Evolutionary conservation across 2,888 invertebrate species (phyloP).

Genomic region (Cylindroiulus punctatus): DNA sequence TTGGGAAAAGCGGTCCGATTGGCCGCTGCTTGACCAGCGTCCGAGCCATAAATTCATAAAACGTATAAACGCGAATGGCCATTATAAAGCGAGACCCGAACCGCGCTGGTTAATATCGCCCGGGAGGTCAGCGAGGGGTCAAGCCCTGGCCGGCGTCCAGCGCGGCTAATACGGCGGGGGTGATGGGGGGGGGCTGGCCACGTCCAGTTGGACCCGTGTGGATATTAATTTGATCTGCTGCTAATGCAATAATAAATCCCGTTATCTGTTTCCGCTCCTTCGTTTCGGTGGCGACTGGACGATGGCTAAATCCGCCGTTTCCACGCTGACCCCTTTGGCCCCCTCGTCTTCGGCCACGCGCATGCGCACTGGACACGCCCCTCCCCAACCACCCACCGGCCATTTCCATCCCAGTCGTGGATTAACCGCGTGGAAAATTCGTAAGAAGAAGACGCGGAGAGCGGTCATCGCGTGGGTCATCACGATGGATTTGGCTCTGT

Average conservation of each 20-base stretch:
- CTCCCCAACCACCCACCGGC: no score
- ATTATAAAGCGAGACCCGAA: not conserved
- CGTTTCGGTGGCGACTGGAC: slow-evolving; percentile 13
- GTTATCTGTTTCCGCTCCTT: slow-evolving; percentile 18
- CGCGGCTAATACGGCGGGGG: not conserved
- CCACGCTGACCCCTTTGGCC: not conserved
- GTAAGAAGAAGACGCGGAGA: not conserved
- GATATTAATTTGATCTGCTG: slow-evolving; percentile 18
- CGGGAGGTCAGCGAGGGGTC: not conserved
- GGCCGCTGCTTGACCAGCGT: not conserved
- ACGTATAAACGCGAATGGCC: slow-evolving; percentile 18
- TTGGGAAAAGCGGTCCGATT: not conserved
- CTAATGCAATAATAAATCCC: slow-evolving; percentile 18
- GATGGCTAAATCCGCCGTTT: not conserved
- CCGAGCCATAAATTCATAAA: slow-evolving; percentile 11
- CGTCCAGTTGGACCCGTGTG: not conserved
- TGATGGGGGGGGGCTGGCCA: not conserved
- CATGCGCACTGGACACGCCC: not conserved
- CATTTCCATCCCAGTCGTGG: not conserved
- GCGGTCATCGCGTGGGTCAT: not conserved
- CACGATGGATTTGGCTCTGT: not conserved
- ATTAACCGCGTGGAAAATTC: not conserved
- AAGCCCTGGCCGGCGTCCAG: not conserved
- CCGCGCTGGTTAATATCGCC: not conserved
- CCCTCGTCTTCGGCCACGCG: not conserved